Evolutionary conservation across 2,113 vertebrate genomes (phyloP), one percentile per base, ranked within the genome.

Genomic region (Lampris megalopsis): DNA sequence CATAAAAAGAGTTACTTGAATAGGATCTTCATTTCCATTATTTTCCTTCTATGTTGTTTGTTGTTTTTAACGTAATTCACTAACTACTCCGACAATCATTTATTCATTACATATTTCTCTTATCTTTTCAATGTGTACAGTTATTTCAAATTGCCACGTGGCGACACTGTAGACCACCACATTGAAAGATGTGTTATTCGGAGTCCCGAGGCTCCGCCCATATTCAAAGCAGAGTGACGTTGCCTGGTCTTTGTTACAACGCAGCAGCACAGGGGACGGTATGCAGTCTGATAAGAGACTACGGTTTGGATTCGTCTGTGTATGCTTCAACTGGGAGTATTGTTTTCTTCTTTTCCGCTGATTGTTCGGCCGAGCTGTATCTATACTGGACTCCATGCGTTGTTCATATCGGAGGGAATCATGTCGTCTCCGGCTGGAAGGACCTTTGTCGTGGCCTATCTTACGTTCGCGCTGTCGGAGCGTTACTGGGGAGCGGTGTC

Each of bases 241-340:
- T 81, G 83, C 80, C 75, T 38, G 59, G 56, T 71, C 75, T 87
- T 79, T 87, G 75, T 82, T 71, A 56, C 50, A 66, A 40, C 10
- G 43, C 2, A 45, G 43, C 4, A 7, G 4, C 4, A 45, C 4
- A 45, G 43, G 7, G 43, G 7, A 45, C 43, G 43, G 43, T 45
- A 24, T 24, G 24, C 24, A 24, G 24, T 24, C 24, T 24, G 24
- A 24, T 24, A 24, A 24, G 7, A 2, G 37, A 8, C 35, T 7
- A 10, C 10, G 4, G 7, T 24, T 56, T 10, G 24, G 24, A 53
- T 24, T 24, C 24, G 24, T 24, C 24, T 24, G 24, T 24, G 24
- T 49, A 6, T 38, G 13, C 40, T 50, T 13, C 11, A 45, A 45
- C 43, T 4, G 4, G 43, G 43, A 45, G 4, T 45, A 7, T 4